These are phyloP conservation scores for Pachyuromys duprasi DNA, from an alignment of 2,797 vertebrate genomes.

Conservation along the genomic window DNA sequence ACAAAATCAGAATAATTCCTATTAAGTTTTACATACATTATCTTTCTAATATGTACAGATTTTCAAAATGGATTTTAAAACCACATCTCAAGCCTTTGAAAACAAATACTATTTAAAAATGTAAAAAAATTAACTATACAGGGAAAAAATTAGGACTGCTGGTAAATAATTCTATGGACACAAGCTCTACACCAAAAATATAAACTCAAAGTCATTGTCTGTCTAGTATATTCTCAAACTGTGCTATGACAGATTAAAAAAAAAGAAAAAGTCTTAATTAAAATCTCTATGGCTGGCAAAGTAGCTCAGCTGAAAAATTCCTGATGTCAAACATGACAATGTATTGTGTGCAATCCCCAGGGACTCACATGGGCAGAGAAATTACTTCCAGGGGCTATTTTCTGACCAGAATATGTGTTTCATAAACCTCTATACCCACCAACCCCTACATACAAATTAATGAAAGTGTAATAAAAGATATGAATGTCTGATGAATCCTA, in stretches of 20 bases:
- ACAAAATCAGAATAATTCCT: constrained; percentile 55
- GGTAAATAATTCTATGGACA: neutral
- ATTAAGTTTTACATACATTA: constrained; percentile 25
- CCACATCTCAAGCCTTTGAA: neutral
- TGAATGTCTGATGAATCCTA: neutral
- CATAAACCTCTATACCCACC: neutral
- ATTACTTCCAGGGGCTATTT: neutral
- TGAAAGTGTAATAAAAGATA: neutral
- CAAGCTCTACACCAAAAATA: constrained; percentile 23
- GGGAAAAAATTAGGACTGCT: neutral
- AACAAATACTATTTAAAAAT: constrained; percentile 13
- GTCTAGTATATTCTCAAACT: neutral
- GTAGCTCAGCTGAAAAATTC: neutral
- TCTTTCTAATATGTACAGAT: neutral
- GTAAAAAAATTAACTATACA: neutral
- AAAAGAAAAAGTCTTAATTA: neutral
- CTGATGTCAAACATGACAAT: neutral
- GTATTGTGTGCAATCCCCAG: neutral
- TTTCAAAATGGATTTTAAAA: constrained; percentile 60
- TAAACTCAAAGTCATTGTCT: neutral
- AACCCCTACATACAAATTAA: neutral
- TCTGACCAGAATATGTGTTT: neutral
- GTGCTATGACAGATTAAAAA: constrained; percentile 18
- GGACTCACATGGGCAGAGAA: neutral
- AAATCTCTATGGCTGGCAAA: neutral